Conservation (phyloP, 2,797 vertebrate species). For the Labroides dimidiatus region DNA sequence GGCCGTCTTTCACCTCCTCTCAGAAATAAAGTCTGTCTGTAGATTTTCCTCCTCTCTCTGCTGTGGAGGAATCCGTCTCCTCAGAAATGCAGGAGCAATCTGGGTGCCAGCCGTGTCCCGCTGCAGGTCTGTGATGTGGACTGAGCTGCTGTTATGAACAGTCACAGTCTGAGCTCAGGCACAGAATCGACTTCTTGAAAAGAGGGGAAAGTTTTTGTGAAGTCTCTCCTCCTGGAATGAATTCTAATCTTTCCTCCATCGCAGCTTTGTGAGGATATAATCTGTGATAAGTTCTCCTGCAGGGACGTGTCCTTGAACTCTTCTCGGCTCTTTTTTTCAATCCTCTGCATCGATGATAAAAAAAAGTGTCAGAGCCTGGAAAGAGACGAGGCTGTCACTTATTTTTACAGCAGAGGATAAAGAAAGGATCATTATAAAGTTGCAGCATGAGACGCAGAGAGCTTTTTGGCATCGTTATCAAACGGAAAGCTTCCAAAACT, state of each 20-base stretch:
- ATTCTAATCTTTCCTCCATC: conserved; percentile 20
- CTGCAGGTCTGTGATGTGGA: conserved; percentile 3
- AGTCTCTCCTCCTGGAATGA: neutral
- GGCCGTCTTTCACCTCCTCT: neutral
- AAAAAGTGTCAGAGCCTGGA: conserved; percentile 8
- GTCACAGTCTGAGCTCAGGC: conserved; percentile 5
- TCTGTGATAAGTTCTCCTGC: conserved; percentile 23
- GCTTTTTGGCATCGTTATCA: neutral
- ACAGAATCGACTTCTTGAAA: conserved; percentile 4
- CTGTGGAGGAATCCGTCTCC: neutral
- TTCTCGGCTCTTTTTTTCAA: conserved; percentile 2
- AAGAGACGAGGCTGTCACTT: conserved; percentile 7
- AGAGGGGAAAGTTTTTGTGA: conserved; percentile 1
- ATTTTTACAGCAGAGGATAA: conserved; percentile 8
- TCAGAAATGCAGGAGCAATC: neutral
- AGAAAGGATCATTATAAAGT: conserved; percentile 19
- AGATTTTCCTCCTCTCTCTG: neutral
- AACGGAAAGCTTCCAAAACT: conserved; percentile 6
- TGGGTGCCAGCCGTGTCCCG: neutral
- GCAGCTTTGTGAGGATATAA: conserved; percentile 15
- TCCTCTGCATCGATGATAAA: neutral
- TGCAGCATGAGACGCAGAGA: neutral
- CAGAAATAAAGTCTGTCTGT: neutral
- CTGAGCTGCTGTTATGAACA: neutral
- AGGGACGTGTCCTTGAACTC: conserved; percentile 31